Evolutionary conservation across 2,888 invertebrate species (phyloP).

Genomic region (Patella ulyssiponensis): DNA sequence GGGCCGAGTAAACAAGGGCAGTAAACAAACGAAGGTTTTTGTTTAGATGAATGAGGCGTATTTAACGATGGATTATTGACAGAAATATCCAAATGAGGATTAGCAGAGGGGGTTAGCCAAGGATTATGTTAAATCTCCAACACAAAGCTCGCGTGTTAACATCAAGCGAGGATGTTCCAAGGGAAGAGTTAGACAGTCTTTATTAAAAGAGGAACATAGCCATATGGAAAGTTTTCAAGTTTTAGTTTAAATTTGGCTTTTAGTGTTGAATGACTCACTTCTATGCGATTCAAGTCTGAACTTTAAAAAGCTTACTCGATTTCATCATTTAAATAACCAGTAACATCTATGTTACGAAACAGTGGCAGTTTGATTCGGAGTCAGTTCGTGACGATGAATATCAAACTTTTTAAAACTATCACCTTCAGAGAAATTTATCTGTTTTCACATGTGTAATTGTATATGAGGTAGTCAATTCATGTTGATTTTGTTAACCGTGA

Average conservation of each 20-base stretch:
- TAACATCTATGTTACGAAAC: too few species aligned
- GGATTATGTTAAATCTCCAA: background rate
- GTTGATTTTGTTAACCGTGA: too few species aligned
- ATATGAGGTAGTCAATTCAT: too few species aligned
- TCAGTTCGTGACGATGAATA: too few species aligned
- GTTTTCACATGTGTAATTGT: too few species aligned
- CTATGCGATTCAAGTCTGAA: too few species aligned
- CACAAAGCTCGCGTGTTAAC: background rate
- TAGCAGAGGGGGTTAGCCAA: background rate
- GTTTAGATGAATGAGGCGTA: background rate
- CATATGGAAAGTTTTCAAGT: background rate
- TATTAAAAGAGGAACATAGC: background rate
- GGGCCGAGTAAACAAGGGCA: too few species aligned
- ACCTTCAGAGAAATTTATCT: too few species aligned
- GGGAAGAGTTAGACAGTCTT: background rate
- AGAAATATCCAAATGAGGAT: background rate
- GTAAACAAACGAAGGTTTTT: background rate
- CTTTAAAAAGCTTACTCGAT: too few species aligned
- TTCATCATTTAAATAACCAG: too few species aligned
- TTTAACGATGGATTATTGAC: background rate
- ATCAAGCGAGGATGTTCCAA: slow-evolving; percentile 5
- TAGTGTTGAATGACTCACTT: background rate
- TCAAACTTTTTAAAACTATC: too few species aligned
- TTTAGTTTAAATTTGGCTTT: background rate
- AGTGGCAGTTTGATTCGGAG: too few species aligned